Percentiles rank a stretch among this genome's conserved stretches.
Evolutionary conservation across 2,113 vertebrate genomes (phyloP).

Genomic region (Mormyrus iriodes): DNA sequence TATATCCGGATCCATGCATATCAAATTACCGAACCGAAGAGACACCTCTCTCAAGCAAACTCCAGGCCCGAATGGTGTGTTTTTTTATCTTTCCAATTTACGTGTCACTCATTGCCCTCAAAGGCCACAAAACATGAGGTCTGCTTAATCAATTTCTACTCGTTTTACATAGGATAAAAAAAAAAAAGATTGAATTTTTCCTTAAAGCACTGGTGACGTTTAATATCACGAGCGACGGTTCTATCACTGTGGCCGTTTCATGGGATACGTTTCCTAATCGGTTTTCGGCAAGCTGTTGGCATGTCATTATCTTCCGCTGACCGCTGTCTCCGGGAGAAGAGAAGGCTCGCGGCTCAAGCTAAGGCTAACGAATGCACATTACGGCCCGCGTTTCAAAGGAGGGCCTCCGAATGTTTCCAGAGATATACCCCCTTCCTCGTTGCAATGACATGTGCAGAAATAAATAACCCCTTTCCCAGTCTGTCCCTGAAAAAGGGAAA

Average conservation of each 20-base stretch:
- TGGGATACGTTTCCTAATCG: background rate
- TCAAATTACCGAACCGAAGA: background rate
- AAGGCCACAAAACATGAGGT: background rate
- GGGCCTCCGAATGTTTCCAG: background rate
- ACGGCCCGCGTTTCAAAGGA: background rate
- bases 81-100: background rate
- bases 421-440: background rate
- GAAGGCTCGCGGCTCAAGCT: background rate
- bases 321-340: background rate
- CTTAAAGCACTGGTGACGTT: background rate
- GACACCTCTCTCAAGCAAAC: background rate
- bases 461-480: background rate
- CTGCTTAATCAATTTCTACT: conserved; percentile 11
- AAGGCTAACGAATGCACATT: background rate
- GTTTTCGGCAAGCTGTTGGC: background rate
- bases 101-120: background rate
- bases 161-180: background rate
- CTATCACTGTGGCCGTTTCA: background rate
- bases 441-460: background rate
- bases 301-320: conserved; percentile 10
- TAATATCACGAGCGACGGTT: conserved; percentile 8
- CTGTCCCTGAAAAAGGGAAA: background rate
- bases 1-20: conserved; percentile 3
- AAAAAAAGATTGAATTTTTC: conserved; percentile 4
- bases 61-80: background rate